These are phyloP conservation scores for Drosophila imparisetae DNA, from an alignment of 2,888 invertebrate species.

Conservation along the genomic window DNA sequence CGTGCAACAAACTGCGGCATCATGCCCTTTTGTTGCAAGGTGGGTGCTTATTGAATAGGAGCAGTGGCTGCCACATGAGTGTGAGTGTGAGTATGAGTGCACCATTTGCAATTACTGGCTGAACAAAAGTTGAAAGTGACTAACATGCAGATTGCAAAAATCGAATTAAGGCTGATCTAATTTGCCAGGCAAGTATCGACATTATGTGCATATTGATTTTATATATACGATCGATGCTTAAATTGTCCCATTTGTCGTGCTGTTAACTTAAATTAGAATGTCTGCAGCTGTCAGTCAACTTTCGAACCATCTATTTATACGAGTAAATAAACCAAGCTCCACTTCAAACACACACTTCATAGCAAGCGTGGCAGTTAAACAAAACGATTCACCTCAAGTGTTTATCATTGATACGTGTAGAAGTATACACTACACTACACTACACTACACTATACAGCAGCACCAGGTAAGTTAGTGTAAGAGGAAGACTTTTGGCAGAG, in stretches of 20 bases:
- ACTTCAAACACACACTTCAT: constrained; percentile 53
- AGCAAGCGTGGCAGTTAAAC: constrained; percentile 52
- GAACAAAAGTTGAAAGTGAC: constrained; percentile 60
- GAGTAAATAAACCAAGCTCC: constrained; percentile 39
- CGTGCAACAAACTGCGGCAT: constrained; percentile 72
- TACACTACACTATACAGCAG: not conserved
- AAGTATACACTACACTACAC: constrained; percentile 3
- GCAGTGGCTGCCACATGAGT: constrained; percentile 21
- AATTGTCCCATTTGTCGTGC: constrained; percentile 38
- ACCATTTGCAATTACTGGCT: constrained; percentile 51
- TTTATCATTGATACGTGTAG: constrained; percentile 58
- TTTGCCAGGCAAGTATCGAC: constrained; percentile 7
- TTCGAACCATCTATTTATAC: constrained; percentile 25
- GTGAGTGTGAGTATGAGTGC: constrained; percentile 20
- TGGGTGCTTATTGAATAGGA: constrained; percentile 62
- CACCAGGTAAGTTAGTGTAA: constrained; percentile 30
- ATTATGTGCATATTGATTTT: constrained; percentile 1
- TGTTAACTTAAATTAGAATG: constrained; percentile 30
- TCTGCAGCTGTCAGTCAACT: constrained; percentile 15
- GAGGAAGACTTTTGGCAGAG: constrained; percentile 5
- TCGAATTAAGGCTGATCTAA: constrained; percentile 55
- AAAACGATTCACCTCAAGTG: constrained; percentile 55
- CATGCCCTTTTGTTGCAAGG: constrained; percentile 77
- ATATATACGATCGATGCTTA: constrained; percentile 14
- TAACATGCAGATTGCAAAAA: constrained; percentile 63